Percentiles rank a stretch among this genome's conserved stretches.
These are phyloP conservation scores for Smutsia temminckii DNA, from an alignment of 2,797 vertebrate genomes.

Conservation along the genomic window DNA sequence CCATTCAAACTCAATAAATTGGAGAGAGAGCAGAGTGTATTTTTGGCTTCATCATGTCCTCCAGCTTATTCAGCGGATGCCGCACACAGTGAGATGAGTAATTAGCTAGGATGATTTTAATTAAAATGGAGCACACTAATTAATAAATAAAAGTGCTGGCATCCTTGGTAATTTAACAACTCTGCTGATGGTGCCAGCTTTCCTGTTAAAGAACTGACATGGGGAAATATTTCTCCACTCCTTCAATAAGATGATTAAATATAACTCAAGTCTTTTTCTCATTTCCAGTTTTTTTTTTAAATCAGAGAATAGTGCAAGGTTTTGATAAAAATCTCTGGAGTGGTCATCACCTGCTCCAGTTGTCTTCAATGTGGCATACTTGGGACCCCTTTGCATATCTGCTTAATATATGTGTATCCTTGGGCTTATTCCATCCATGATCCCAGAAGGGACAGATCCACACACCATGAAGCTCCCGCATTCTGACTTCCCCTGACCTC, in stretches of 20 bases:
- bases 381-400: background rate
- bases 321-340: background rate
- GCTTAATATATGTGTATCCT: background rate
- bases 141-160: conserved; percentile 75
- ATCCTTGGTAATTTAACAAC: conserved; percentile 61
- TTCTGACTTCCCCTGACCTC: background rate
- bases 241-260: background rate
- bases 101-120: conserved; percentile 77
- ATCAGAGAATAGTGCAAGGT: background rate
- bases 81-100: conserved; percentile 56
- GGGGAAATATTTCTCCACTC: background rate
- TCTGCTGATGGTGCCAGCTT: background rate
- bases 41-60: conserved; percentile 26
- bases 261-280: background rate
- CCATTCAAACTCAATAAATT: background rate
- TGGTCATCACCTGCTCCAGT: background rate
- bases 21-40: background rate
- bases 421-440: background rate
- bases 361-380: background rate
- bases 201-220: background rate
- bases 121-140: conserved; percentile 78
- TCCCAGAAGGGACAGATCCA: background rate
- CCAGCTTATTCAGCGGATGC: conserved; percentile 8
- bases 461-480: background rate
- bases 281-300: background rate